Evolutionary conservation across 2,797 vertebrate species (phyloP), one percentile per base, ranked within the genome.

Genomic region (Sebastes iracundus): DNA sequence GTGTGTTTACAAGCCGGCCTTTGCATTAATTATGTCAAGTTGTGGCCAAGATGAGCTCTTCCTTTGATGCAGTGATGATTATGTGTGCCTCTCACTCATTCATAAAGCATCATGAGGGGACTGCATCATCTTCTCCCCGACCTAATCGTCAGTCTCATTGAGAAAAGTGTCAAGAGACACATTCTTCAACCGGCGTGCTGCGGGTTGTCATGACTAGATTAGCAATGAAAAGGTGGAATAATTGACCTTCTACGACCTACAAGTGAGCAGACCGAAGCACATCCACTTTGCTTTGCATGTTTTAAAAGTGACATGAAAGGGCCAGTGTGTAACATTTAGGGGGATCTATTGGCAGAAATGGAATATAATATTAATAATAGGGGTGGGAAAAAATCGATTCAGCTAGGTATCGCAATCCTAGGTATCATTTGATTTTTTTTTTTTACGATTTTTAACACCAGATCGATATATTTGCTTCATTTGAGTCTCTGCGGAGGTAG

Each of bases 1-100:
- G 69, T 55, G 58, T 25, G 64, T 79, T 64, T 66, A 4, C 75
- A 71, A 46, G 4, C 5, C 0, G 6, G 20, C 2, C 27, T 23
- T 7, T 49, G 62, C 66, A 75, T 70, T 77, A 76, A 80, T 85
- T 58, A 74, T 20, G 23, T 60, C 62, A 60, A 67, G 30, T 35
- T 55, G 62, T 27, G 25, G 28, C 63, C 32, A 25, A 53, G 42
- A 69, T 0, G 3, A 78, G 65, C 52, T 62, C 3, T 20, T 62
- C 7, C 64, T 81, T 62, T 55, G 32, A 30, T 70, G 12, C 55
- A 3, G 49, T 53, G 33, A 35, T 70, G 63, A 81, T 63, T 65
- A 27, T 55, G 27, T 25, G 58, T 32, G 49, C 38, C 28, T 60
- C 9, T 56, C 4, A 64, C 11, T 73, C 27, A n/a, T 18, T 66